These are phyloP conservation scores for Spatulosminthurus flaviceps DNA, from an alignment of 2,888 invertebrate genomes.

Conservation along the genomic window DNA sequence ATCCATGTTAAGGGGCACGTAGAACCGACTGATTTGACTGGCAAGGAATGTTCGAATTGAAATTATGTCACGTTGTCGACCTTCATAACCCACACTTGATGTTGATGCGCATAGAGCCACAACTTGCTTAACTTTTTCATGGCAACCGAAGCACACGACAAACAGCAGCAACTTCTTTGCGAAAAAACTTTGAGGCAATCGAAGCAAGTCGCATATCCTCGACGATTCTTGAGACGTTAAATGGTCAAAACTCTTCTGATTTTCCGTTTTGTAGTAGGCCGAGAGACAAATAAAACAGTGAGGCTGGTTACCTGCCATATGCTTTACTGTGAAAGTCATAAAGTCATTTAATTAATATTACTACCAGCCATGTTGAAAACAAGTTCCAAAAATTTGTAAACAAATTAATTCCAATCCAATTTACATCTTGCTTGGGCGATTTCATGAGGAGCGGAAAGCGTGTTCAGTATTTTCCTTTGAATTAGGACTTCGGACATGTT, in stretches of 20 bases:
- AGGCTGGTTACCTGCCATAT: background rate
- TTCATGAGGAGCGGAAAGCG: too few relatives aligned
- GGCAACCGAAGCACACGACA: background rate
- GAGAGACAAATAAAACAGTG: background rate
- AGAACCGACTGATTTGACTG: conserved; percentile 5
- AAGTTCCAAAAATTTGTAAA: too few relatives aligned
- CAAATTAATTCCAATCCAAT: too few relatives aligned
- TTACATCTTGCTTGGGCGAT: too few relatives aligned
- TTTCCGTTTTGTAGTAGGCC: background rate
- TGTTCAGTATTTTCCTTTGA: too few relatives aligned
- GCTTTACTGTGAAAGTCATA: background rate
- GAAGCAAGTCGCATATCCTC: background rate
- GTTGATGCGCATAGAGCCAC: background rate
- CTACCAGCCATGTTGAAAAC: too few relatives aligned
- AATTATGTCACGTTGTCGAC: background rate
- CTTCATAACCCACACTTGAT: background rate
- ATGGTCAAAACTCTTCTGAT: background rate
- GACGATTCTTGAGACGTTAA: background rate
- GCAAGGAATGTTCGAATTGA: background rate
- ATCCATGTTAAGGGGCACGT: background rate
- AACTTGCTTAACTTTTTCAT: background rate
- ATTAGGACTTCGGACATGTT: too few relatives aligned
- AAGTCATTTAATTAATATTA: too few relatives aligned
- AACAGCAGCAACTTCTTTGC: background rate
- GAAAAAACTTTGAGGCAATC: background rate